Conservation (phyloP, 2,797 vertebrate species). For the Spinus pinus region DNA sequence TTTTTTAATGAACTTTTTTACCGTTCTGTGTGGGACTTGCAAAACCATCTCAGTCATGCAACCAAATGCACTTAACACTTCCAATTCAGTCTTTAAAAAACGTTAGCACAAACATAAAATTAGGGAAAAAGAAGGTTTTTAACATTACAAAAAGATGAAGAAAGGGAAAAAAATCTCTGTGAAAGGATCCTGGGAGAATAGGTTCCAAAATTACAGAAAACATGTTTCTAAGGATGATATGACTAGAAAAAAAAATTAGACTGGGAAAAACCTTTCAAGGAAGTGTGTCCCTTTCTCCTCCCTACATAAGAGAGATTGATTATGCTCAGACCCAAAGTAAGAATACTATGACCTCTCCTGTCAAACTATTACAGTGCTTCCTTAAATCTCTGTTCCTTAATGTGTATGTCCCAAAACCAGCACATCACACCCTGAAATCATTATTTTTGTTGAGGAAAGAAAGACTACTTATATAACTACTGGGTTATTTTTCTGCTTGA, state of each 20-base stretch:
- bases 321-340: background rate
- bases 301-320: background rate
- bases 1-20: background rate
- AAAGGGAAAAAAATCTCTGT: background rate
- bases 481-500: background rate
- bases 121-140: background rate
- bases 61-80: background rate
- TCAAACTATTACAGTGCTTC: background rate
- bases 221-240: background rate
- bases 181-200: fast-evolving
- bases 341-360: background rate
- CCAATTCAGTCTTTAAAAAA: background rate
- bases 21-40: background rate
- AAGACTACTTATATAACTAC: background rate
- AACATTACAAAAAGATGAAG: background rate
- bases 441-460: background rate
- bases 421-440: background rate
- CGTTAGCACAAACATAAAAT: background rate
- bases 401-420: background rate
- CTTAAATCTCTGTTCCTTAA: background rate
- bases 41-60: background rate
- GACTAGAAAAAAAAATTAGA: background rate
- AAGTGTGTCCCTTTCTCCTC: background rate
- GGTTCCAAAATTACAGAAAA: background rate
- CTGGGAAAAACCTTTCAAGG: background rate